phyloP scores from a whole-genome alignment of 2,797 vertebrate genomes.

The Aythya fuligula region DNA sequence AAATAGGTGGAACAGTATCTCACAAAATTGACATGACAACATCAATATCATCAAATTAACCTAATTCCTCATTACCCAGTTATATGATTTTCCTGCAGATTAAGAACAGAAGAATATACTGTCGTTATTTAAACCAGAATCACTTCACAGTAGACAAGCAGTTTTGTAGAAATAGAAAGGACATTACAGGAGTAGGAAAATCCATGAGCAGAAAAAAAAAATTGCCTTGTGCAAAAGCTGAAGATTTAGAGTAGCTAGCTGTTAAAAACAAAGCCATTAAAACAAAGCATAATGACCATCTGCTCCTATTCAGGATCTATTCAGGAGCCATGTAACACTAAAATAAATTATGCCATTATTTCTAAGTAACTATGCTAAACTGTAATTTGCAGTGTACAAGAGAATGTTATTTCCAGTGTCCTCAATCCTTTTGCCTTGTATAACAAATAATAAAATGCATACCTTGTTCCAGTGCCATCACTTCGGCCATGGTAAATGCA shows the following conservation, averaged over 20 bases:
- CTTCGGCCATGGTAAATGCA: conserved; percentile 87
- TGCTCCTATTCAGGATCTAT: background rate
- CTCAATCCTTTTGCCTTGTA: background rate
- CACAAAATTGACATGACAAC: background rate
- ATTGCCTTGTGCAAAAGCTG: background rate
- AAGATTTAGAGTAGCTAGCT: background rate
- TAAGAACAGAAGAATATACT: background rate
- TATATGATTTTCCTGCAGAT: background rate
- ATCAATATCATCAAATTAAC: background rate
- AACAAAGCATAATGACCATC: conserved; percentile 11
- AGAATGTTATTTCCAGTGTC: background rate
- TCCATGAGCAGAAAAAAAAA: background rate
- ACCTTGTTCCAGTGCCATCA: conserved; percentile 89
- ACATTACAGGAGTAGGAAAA: background rate
- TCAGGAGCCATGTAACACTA: background rate
- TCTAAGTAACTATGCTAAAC: background rate
- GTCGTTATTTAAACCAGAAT: background rate
- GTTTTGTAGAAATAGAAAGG: background rate
- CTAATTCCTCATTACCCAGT: background rate
- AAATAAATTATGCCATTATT: background rate
- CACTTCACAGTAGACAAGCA: background rate
- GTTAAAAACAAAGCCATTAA: background rate
- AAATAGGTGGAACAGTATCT: background rate
- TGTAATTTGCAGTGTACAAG: background rate
- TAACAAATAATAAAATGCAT: conserved; percentile 43